Conservation (phyloP, 2,113 vertebrate genomes). For the Oreocharis arfaki region DNA sequence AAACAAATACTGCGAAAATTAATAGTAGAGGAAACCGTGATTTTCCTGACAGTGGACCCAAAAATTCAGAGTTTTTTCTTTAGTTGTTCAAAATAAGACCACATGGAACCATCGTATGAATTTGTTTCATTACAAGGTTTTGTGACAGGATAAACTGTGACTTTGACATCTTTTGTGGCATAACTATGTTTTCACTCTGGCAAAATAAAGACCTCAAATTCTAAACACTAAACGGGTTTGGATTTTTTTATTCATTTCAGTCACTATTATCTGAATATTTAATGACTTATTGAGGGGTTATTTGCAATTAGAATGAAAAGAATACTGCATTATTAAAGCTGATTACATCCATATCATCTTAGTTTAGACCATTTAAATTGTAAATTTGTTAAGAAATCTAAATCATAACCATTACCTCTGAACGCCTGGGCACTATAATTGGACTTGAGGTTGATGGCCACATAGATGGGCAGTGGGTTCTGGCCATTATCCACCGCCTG, state of each 20-base stretch:
- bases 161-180: background rate
- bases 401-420: conserved; percentile 67
- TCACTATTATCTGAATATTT: background rate
- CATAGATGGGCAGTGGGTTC: conserved; percentile 84
- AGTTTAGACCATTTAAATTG: background rate
- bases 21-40: background rate
- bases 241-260: background rate
- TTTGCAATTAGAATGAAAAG: background rate
- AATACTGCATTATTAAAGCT: background rate
- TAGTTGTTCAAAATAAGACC: background rate
- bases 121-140: background rate
- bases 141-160: background rate
- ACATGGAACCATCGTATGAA: accelerated
- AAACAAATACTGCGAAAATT: background rate
- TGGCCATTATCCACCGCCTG: conserved; percentile 75
- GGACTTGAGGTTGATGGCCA: conserved; percentile 82
- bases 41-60: background rate
- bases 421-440: conserved; percentile 73
- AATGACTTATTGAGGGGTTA: accelerated
- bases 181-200: background rate
- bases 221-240: background rate
- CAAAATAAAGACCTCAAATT: background rate
- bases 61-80: background rate
- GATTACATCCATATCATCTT: background rate
- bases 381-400: background rate